Conservation (phyloP, 2,113 vertebrate genomes). For the Phrynosoma platyrhinos region DNA sequence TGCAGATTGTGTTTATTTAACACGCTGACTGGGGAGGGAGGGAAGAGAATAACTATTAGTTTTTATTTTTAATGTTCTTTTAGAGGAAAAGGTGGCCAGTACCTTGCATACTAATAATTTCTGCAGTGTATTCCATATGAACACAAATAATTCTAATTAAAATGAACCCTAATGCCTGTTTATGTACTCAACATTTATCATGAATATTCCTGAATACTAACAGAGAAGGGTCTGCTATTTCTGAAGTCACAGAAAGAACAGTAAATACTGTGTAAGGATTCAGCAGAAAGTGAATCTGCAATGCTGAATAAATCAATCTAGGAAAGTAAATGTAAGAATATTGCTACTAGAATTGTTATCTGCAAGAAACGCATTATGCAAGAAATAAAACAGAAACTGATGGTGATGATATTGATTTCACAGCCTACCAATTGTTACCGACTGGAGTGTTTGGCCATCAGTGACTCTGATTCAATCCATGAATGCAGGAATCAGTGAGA, state of each 20-base stretch:
- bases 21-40: neutral
- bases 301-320: neutral
- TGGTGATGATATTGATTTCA: no score
- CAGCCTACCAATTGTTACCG: no score
- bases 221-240: neutral
- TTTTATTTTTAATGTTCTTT: constrained; percentile 1
- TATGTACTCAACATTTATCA: neutral
- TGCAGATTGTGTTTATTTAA: neutral
- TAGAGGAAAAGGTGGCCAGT: neutral
- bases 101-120: constrained; percentile 24
- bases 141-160: constrained; percentile 29
- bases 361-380: neutral
- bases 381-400: neutral
- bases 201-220: constrained; percentile 18
- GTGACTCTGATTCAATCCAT: no score
- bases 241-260: constrained; percentile 5
- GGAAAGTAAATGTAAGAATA: neutral
- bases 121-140: constrained; percentile 28
- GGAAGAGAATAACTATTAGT: neutral
- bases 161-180: constrained; percentile 3
- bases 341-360: neutral
- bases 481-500: no score
- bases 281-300: constrained; percentile 5
- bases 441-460: no score
- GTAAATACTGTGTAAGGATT: neutral